Percentiles rank a stretch among this genome's conserved stretches.
phyloP scores from a whole-genome alignment of 2,113 vertebrate genomes.

The Gorsachius goisagi region DNA sequence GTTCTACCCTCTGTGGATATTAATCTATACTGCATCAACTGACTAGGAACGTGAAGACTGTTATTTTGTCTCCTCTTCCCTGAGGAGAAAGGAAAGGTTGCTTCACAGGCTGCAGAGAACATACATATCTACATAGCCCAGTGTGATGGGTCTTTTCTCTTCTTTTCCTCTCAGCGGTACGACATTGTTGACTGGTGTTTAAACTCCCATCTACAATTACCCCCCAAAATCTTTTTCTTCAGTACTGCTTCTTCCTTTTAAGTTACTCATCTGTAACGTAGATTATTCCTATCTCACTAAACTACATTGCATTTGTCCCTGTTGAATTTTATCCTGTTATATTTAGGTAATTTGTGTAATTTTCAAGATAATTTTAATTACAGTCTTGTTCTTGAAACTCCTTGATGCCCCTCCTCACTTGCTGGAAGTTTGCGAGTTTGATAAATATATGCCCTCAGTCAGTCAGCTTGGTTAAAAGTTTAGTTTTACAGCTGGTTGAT shows the following conservation, averaged over 20 bases:
- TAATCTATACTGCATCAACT: not conserved
- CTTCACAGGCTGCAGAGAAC: not conserved
- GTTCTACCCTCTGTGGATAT: not conserved
- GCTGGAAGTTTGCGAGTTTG: not conserved
- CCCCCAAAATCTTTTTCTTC: not conserved
- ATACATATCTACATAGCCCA: rapidly evolving
- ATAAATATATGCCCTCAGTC: not conserved
- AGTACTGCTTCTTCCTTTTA: not conserved
- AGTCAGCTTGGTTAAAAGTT: not conserved
- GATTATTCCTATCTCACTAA: not conserved
- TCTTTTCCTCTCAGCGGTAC: not conserved
- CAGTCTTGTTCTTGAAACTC: not conserved
- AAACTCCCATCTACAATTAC: not conserved
- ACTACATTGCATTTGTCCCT: not conserved
- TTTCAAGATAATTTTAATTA: not conserved
- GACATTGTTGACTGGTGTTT: not conserved
- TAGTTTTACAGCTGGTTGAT: not conserved
- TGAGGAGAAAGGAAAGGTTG: not conserved
- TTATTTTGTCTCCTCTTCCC: not conserved
- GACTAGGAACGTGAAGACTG: rapidly evolving
- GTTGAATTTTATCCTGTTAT: not conserved
- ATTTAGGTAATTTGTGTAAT: not conserved
- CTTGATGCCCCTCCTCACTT: not conserved
- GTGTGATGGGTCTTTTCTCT: not conserved
- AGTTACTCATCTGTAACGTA: not conserved